Percentiles rank a stretch among this genome's conserved stretches.
phyloP scores from a whole-genome alignment of 2,797 vertebrate genomes.

The Crypturellus tataupa region DNA sequence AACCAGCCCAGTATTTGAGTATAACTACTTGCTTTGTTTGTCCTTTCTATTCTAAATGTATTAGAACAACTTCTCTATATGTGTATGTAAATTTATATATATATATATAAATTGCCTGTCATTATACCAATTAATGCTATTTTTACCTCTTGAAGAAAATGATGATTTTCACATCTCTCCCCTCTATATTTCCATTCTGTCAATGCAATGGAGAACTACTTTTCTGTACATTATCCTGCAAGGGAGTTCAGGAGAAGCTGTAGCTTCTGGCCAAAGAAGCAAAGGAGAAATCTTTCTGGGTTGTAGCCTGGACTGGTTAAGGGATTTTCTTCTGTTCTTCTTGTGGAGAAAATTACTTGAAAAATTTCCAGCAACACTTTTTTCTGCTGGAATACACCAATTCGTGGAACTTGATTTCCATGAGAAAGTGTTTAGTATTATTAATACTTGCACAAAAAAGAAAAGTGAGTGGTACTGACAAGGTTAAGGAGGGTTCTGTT shows the following conservation, averaged over 20 bases:
- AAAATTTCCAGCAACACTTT: background rate
- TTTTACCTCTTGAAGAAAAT: background rate
- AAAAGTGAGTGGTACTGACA: background rate
- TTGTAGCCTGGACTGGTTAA: background rate
- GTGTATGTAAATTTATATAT: too few relatives aligned
- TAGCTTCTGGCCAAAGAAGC: background rate
- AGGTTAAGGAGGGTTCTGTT: constrained; percentile 27
- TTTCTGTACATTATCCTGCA: background rate
- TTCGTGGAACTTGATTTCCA: constrained; percentile 35
- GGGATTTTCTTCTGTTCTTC: background rate
- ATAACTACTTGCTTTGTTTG: background rate
- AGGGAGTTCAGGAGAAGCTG: background rate
- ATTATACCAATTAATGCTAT: background rate
- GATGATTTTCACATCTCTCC: background rate
- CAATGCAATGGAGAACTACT: background rate
- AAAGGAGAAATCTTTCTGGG: background rate
- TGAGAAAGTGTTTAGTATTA: background rate
- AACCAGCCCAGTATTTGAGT: too few relatives aligned
- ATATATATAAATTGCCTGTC: background rate
- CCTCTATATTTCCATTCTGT: background rate
- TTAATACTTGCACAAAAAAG: background rate
- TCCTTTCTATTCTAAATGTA: background rate
- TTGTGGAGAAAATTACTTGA: background rate
- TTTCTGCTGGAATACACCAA: background rate
- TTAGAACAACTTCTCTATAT: background rate